These are phyloP conservation scores for Anisognathus igniventris DNA, from an alignment of 2,797 vertebrate genomes.

Conservation along the genomic window DNA sequence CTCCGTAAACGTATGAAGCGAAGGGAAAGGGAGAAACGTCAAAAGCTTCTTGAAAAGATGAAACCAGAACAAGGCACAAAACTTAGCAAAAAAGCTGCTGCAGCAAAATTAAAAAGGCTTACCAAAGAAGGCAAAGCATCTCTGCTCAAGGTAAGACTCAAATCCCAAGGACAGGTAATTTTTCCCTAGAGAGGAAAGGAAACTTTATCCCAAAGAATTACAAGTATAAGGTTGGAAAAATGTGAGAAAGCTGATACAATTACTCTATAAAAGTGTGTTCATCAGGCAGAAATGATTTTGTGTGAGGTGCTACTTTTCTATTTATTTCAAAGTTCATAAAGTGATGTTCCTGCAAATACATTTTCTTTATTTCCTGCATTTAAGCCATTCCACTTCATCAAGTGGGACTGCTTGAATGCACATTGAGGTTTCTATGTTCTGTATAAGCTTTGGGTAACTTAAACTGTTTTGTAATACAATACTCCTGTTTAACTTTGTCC, in stretches of 20 bases:
- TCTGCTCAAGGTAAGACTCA: conserved; percentile 84
- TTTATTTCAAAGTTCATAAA: background rate
- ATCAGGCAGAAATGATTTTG: background rate
- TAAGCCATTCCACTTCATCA: background rate
- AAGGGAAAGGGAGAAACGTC: conserved; percentile 81
- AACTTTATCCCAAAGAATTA: background rate
- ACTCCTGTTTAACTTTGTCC: background rate
- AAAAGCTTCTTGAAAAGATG: conserved; percentile 80
- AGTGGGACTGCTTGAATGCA: background rate
- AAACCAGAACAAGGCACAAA: conserved; percentile 72
- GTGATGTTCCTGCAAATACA: background rate
- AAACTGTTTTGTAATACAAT: background rate
- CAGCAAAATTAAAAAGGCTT: conserved; percentile 82
- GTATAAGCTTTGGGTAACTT: background rate
- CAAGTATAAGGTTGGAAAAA: background rate
- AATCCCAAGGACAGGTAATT: background rate
- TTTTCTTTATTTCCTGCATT: background rate
- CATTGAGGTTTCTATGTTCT: background rate
- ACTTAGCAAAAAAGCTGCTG: conserved; percentile 75
- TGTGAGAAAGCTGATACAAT: background rate
- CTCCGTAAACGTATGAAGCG: conserved; percentile 79
- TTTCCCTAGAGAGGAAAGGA: background rate
- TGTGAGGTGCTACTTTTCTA: background rate
- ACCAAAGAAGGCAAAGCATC: conserved; percentile 85
- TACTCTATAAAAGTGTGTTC: background rate